Evolutionary conservation across 1,140 invertebrate genomes (phyloP), one percentile per base, ranked within the genome.

Genomic region (Ips nitidus): DNA sequence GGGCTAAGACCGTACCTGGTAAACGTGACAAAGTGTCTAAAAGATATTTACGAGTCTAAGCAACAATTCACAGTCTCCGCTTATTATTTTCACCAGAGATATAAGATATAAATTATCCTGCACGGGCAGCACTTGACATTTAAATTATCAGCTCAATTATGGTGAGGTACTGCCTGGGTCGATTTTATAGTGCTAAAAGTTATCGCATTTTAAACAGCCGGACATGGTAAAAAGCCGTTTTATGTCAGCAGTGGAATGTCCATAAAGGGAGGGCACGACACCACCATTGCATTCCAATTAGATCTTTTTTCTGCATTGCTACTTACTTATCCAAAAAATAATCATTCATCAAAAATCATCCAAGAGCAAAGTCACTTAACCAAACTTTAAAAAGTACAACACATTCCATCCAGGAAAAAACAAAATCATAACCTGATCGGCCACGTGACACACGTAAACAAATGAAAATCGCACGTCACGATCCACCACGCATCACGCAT

Each of bases 81-180:
- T 61, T 59, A 62, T 69, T 69, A 69, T 61, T 59, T 59, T 52
- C 66, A 39, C 47, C 4, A 62, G 66, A 64, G 63, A 71, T 66
- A 66, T 62, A 65, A 65, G 60, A 62, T 71, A 71, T 71, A 71
- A 71, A 71, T 71, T 71, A 71, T 66, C 66, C 60, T 71, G 63
- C 63, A 71, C 60, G 62, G 69, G 62, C 64, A 53, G 5, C 43
- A 65, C 66, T 71, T 71, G 69, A 71, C 69, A 61, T 65, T 71
- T 71, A 71, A 71, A 71, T 71, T 71, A 71, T 71, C 69, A 50
- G 45, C 62, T 71, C 69, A 71, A 71, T 71, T 71, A 71, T 61
- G 41, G 61, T 47, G 47, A 60, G 42, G 58, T 61, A 60, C 38
- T 52, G 57, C 50, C n/a, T 52, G 47, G 50, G 52, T 22, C 59